phyloP scores from a whole-genome alignment of 2,797 vertebrate species.

The Scleropages formosus region DNA sequence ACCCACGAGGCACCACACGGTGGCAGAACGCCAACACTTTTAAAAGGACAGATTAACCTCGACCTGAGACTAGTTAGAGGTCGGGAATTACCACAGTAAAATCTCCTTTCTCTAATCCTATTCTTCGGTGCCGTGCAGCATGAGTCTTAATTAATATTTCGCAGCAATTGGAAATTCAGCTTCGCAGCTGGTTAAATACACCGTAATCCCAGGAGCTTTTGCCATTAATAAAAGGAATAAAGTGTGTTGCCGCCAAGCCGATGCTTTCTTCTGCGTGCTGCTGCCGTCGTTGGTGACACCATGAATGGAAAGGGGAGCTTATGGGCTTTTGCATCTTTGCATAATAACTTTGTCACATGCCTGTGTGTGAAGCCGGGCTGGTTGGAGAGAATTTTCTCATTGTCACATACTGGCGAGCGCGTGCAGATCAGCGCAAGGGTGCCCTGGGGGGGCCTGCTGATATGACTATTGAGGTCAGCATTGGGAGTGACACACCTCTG shows the following conservation, averaged over 20 bases:
- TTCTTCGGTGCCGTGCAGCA: slow-evolving; percentile 20
- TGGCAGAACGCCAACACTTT: slow-evolving; percentile 57
- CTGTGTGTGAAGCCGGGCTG: neutral
- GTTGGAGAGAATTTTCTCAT: neutral
- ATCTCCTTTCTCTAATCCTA: slow-evolving; percentile 40
- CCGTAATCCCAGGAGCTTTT: slow-evolving; percentile 11
- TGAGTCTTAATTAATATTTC: slow-evolving; percentile 36
- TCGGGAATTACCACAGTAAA: slow-evolving; percentile 38
- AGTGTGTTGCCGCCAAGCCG: neutral
- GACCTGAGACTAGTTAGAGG: slow-evolving; percentile 41
- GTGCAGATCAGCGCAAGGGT: neutral
- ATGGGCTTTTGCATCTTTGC: neutral
- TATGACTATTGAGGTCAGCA: neutral
- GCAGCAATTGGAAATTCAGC: slow-evolving; percentile 23
- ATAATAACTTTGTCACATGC: neutral
- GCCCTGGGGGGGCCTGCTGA: neutral
- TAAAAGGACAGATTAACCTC: slow-evolving; percentile 44
- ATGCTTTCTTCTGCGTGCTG: neutral
- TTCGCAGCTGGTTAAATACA: slow-evolving; percentile 21
- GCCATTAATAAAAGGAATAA: neutral
- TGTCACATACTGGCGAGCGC: neutral
- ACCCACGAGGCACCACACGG: slow-evolving; percentile 56
- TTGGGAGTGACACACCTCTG: neutral
- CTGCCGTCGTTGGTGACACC: neutral
- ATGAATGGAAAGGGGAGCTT: neutral